These are phyloP conservation scores for Aporrectodea caliginosa DNA, from an alignment of 1,140 invertebrate genomes.

Conservation along the genomic window DNA sequence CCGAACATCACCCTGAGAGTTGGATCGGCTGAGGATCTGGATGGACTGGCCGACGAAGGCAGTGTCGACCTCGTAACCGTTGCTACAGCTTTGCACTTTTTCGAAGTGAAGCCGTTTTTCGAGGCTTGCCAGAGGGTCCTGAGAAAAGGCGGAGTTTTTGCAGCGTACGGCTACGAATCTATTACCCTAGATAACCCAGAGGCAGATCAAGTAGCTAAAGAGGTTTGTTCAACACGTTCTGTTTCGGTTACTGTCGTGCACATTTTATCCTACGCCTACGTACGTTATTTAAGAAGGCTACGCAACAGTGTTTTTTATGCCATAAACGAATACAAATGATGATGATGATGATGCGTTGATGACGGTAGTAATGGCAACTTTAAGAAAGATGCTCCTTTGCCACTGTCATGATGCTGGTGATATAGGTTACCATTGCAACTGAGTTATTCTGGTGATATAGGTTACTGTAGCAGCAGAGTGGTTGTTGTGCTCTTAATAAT, in stretches of 20 bases:
- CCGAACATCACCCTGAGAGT: neutral
- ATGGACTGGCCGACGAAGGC: neutral
- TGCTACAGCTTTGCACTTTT: neutral
- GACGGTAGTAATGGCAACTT: too few relatives aligned
- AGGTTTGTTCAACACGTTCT: neutral
- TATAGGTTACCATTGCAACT: too few relatives aligned
- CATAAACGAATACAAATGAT: too few relatives aligned
- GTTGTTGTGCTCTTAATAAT: too few relatives aligned
- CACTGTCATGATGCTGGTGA: too few relatives aligned
- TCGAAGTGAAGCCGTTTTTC: neutral
- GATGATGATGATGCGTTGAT: too few relatives aligned
- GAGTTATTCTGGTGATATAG: too few relatives aligned
- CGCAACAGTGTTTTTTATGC: too few relatives aligned
- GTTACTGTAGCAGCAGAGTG: too few relatives aligned
- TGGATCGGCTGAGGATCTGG: neutral
- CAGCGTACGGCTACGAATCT: neutral
- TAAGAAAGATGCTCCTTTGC: too few relatives aligned
- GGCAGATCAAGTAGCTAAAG: neutral
- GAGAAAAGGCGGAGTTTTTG: neutral
- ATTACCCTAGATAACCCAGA: neutral
- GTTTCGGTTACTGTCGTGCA: neutral
- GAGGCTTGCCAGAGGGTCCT: neutral
- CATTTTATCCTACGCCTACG: neutral
- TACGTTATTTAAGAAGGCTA: neutral
- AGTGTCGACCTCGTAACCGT: neutral